A percentile compares a stretch with the other conserved stretches of the same genome.
phyloP scores from a whole-genome alignment of 2,888 invertebrate species.

The Euzophera pinguis region DNA sequence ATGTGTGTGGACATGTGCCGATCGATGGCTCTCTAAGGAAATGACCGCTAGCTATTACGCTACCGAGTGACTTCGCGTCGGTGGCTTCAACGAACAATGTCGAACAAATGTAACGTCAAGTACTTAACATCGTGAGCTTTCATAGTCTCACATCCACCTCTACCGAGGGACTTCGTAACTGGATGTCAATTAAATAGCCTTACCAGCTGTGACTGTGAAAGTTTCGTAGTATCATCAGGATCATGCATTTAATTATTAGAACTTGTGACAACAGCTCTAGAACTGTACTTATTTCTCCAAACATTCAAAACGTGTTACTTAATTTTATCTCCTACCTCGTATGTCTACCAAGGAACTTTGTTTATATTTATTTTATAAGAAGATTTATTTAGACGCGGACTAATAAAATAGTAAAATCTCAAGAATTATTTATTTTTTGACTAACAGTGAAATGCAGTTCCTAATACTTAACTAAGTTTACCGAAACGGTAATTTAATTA shows the following conservation, averaged over 20 bases:
- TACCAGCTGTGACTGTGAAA: slow-evolving; percentile 58
- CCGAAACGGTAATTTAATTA: slow-evolving; percentile 53
- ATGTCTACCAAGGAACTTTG: slow-evolving; percentile 47
- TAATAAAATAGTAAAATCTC: slow-evolving; percentile 33
- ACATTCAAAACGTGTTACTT: slow-evolving; percentile 55
- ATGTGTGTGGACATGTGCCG: slow-evolving; percentile 61
- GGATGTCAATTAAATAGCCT: slow-evolving; percentile 74
- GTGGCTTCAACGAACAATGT: slow-evolving; percentile 25
- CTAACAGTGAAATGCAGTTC: slow-evolving; percentile 70
- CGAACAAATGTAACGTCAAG: slow-evolving; percentile 45
- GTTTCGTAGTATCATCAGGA: slow-evolving; percentile 46
- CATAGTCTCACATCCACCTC: slow-evolving; percentile 53
- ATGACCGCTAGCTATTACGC: slow-evolving; percentile 26
- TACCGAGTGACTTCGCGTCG: slow-evolving; percentile 17
- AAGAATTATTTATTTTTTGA: slow-evolving; percentile 52
- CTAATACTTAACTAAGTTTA: slow-evolving; percentile 64
- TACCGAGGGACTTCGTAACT: slow-evolving; percentile 41
- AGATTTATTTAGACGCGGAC: slow-evolving; percentile 27
- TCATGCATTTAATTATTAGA: slow-evolving; percentile 55
- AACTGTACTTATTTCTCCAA: slow-evolving; percentile 56
- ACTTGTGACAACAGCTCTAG: slow-evolving; percentile 51
- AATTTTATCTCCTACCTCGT: slow-evolving; percentile 46
- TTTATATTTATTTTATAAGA: slow-evolving; percentile 34
- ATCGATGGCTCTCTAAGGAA: slow-evolving; percentile 29
- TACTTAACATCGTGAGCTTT: slow-evolving; percentile 64